phyloP scores from a whole-genome alignment of 2,113 vertebrate species.

The Garra rufa region DNA sequence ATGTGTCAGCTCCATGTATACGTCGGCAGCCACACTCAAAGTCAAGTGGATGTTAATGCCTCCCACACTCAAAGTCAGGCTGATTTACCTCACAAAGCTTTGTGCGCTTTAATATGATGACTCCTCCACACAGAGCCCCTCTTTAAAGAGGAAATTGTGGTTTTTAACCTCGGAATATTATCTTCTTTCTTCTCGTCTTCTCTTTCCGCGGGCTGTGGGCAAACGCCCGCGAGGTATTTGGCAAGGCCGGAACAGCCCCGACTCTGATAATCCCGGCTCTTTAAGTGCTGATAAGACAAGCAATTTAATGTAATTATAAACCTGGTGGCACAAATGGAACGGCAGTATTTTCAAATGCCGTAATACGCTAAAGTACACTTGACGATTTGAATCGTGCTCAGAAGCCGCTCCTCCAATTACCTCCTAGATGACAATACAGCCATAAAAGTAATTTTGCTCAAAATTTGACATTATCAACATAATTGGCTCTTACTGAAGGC shows the following conservation, averaged over 20 bases:
- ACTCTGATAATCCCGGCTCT: conserved; percentile 80
- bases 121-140: conserved; percentile 70
- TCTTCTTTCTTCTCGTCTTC: conserved; percentile 67
- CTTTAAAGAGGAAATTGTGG: conserved; percentile 77
- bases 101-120: conserved; percentile 68
- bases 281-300: conserved; percentile 79
- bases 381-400: conserved; percentile 73
- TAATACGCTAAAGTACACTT: conserved; percentile 70
- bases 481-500: conserved; percentile 91
- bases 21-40: conserved; percentile 75
- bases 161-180: conserved; percentile 80
- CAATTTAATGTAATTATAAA: conserved; percentile 85
- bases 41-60: conserved; percentile 83
- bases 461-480: conserved; percentile 98
- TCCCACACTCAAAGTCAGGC: conserved; percentile 67
- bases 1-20: conserved; percentile 77
- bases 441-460: conserved; percentile 83
- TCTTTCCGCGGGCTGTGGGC: conserved; percentile 72
- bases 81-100: conserved; percentile 75
- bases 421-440: conserved; percentile 76
- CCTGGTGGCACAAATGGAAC: conserved; percentile 73
- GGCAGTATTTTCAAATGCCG: conserved; percentile 74
- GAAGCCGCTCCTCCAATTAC: conserved; percentile 76
- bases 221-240: conserved; percentile 74
- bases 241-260: conserved; percentile 72